These are phyloP conservation scores for Syrmaticus mikado DNA, from an alignment of 2,113 vertebrate genomes.

Conservation along the genomic window DNA sequence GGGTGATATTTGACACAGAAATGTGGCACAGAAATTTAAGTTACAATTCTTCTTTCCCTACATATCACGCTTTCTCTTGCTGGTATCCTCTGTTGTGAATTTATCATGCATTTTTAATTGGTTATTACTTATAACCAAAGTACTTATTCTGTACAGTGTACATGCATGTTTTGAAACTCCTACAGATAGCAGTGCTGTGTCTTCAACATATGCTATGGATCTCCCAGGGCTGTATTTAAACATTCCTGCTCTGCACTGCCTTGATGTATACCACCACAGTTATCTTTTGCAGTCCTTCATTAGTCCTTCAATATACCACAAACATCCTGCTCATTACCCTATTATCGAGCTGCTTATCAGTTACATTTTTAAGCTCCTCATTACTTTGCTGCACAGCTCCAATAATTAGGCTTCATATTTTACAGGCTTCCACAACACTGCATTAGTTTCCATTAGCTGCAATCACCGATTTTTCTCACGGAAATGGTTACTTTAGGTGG, in stretches of 20 bases:
- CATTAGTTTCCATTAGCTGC: constrained; percentile 1
- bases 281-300: constrained; percentile 37
- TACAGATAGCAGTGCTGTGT: neutral
- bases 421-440: neutral
- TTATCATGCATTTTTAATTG: neutral
- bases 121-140: neutral
- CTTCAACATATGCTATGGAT: neutral
- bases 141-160: neutral
- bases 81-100: neutral
- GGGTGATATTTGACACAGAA: neutral
- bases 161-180: neutral
- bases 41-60: neutral
- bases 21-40: neutral
- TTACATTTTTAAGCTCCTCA: constrained; percentile 16
- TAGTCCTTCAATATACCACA: constrained; percentile 32
- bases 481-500: neutral
- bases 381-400: neutral
- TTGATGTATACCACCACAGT: neutral
- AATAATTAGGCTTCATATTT: constrained; percentile 2
- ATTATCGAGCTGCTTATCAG: constrained; percentile 14
- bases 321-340: constrained; percentile 33
- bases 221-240: neutral
- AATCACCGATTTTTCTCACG: neutral
- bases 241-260: neutral
- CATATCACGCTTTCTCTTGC: neutral